Base-by-base conservation (phyloP, 1,140 invertebrate species). In the Lanistes nyassanus region DNA sequence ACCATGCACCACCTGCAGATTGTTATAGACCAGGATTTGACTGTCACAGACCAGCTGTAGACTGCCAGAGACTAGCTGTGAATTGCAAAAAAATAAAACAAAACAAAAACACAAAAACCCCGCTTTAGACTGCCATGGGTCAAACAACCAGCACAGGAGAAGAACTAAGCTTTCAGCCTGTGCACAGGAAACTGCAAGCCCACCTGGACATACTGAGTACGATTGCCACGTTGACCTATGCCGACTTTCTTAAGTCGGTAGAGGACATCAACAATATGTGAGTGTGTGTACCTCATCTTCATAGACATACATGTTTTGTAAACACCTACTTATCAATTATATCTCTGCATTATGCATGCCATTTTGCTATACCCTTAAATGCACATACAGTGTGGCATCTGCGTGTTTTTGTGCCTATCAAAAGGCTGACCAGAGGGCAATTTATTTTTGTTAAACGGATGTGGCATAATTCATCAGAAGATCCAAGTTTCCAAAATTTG, bases 211-310 rank as follows among this genome's bases (percentile, higher is more conserved):
- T 82, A 31, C 71, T 89, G 2, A 83, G 83, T 62, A 77, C 86
- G 73, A 65, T 91, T 23, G 89, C 90, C 37, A 81, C 85, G 16
- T 80, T 92, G 16, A 87, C 88, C 5, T 91, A 92, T 84, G 89
- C 91, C 47, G 89, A 91, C n/a, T 91, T 92, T 74, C 81, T 89
- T 67, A 77, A 88, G 60, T 88, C 89, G 77, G 79, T 92, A 23
- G 82, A 84, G 47, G 87, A 91, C 79, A 76, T 92, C 16, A 92
- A 92, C 84, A 68, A 75, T 64, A 36, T 64, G 62, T 64, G 31
- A 29, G 62, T 34, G 29, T 42, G 2, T 64, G 62, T 1, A 31
- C 21, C 1, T 31, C 26, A n/a, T 29, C 5, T 5, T 65, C 34
- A 13, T 26, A 6, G 11, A 34, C 26, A 31, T 2, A 26, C 34